These are phyloP conservation scores for Jacana jacana DNA, from an alignment of 2,113 vertebrate genomes.

Conservation along the genomic window DNA sequence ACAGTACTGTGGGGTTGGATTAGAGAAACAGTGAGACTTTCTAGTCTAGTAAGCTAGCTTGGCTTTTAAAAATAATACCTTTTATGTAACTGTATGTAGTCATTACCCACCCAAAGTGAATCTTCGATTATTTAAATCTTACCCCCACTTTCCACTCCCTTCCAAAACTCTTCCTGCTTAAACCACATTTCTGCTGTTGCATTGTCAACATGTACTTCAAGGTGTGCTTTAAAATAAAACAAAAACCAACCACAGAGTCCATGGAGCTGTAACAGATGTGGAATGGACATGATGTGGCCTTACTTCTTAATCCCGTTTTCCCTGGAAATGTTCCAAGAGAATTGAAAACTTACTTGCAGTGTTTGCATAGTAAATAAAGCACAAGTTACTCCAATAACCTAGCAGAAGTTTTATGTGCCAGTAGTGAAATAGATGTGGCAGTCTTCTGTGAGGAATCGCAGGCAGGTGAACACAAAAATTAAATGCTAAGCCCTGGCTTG, in stretches of 20 bases:
- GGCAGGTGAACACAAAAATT: background rate
- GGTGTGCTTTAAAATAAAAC: background rate
- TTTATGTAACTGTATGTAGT: background rate
- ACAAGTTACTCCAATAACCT: background rate
- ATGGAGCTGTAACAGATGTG: background rate
- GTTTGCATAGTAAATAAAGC: conserved; percentile 36
- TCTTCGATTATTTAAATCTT: background rate
- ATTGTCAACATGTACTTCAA: background rate
- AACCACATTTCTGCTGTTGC: background rate
- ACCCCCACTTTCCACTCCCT: background rate
- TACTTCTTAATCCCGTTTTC: conserved; percentile 17
- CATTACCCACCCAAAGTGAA: background rate
- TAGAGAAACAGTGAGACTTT: background rate
- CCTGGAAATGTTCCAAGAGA: conserved; percentile 25
- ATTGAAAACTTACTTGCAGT: conserved; percentile 15
- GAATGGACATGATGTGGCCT: background rate
- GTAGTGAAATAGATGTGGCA: background rate
- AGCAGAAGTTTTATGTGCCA: background rate
- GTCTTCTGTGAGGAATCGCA: background rate
- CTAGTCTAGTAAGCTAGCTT: background rate
- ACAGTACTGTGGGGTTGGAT: background rate
- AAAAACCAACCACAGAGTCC: background rate
- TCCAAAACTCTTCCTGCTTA: background rate
- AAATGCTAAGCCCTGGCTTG: background rate
- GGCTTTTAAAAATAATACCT: background rate